Percentiles rank a stretch among this genome's conserved stretches.
Conservation (phyloP, 2,797 vertebrate species). For the Tadarida brasiliensis region DNA sequence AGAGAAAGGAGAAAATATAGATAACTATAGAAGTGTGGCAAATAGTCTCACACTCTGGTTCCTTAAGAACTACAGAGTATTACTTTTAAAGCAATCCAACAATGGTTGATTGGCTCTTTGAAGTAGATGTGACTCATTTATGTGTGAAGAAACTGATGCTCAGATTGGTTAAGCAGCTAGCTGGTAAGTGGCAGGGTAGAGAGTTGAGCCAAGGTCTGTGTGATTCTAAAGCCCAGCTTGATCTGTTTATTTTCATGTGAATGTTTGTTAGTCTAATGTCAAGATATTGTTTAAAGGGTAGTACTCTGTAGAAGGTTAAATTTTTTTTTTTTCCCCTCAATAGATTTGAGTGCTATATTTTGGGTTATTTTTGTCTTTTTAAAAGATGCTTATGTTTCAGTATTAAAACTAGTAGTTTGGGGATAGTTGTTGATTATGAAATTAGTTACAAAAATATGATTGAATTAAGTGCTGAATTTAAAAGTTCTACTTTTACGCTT, state of each 20-base stretch:
- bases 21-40: not conserved
- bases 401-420: slow-evolving; percentile 38
- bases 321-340: not conserved
- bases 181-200: not conserved
- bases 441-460: slow-evolving; percentile 11
- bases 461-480: not conserved
- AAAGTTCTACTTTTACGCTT: slow-evolving; percentile 17
- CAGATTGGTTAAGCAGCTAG: not conserved
- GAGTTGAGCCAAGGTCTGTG: not conserved
- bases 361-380: not conserved
- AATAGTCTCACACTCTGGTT: not conserved
- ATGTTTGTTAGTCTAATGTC: not conserved
- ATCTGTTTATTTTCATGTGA: not conserved
- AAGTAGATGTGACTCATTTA: not conserved
- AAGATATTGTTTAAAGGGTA: slow-evolving; percentile 17
- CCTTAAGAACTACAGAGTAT: not conserved
- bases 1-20: not conserved
- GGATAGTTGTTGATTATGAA: not conserved
- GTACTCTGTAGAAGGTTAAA: not conserved
- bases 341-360: not conserved
- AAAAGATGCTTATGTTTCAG: not conserved
- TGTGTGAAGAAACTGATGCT: not conserved
- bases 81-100: not conserved
- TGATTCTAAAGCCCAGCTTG: not conserved
- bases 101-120: not conserved